phyloP scores from a whole-genome alignment of 2,113 vertebrate species.

The Oncorhynchus kisutch region DNA sequence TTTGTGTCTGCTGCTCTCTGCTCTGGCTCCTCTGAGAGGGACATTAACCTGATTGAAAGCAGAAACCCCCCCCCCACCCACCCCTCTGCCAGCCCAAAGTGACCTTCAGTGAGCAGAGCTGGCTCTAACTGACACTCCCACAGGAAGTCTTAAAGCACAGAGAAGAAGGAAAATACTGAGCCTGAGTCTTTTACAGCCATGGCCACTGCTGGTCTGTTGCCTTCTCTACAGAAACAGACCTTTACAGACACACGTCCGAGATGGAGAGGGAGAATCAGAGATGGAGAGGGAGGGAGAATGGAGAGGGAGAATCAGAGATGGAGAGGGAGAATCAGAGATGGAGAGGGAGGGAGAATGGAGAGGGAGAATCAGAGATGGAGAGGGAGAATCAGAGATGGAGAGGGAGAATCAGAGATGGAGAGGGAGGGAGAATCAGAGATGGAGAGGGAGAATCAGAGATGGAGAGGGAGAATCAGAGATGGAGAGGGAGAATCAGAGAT shows the following conservation, averaged over 20 bases:
- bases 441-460: too few relatives aligned
- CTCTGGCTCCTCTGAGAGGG: constrained; percentile 30
- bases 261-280: background rate
- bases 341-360: background rate
- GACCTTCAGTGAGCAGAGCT: constrained; percentile 67
- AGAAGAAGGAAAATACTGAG: background rate
- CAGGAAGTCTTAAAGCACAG: constrained; percentile 37
- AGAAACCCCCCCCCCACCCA: constrained; percentile 5
- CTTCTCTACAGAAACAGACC: background rate
- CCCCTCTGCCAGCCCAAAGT: constrained; percentile 50
- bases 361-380: constrained; percentile 28
- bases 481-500: too few relatives aligned
- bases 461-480: too few relatives aligned
- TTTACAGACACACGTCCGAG: background rate
- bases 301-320: constrained; percentile 60
- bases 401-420: background rate
- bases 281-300: constrained; percentile 15
- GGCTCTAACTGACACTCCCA: constrained; percentile 46
- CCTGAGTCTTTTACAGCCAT: background rate
- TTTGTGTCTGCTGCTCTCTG: constrained; percentile 4
- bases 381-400: constrained; percentile 59
- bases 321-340: background rate
- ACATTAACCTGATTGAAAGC: constrained; percentile 63
- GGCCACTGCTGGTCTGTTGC: background rate
- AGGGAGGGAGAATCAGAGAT: too few relatives aligned